Base-by-base conservation (phyloP, 2,888 invertebrate genomes). In the Fragum fragum region DNA sequence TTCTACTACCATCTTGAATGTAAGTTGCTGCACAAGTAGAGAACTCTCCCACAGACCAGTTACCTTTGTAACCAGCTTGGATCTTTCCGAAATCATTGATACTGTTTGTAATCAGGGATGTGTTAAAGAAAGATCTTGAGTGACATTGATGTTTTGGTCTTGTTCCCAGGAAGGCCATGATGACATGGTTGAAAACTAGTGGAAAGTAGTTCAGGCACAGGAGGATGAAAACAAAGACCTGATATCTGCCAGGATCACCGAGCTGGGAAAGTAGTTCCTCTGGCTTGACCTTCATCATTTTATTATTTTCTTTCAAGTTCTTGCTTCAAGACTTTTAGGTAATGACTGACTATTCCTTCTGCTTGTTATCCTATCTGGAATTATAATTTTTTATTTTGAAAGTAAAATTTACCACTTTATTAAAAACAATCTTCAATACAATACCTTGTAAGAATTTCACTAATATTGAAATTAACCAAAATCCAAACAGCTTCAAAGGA, bases 91-190 rank as follows among this genome's bases (percentile, higher is more conserved):
- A 57, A 23, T 79, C 53, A 29, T 69, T 32, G 7, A 71, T 68
- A 70, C 73, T 73, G 52, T 76, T 26, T 21, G 42, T 26, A 47
- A 55, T 47, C 66, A 53, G 47, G 47, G 71, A 74, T 16, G 14
- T 29, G 29, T 66, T 66, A 42, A 66, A 42, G 26, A 66, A 66
- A 21, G 66, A n/a, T 32, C 53, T 81, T 29, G 77, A 77, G 21
- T 85, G 78, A 79, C 92, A 92, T 47, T 77, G 70, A 61, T 90
- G 88, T 0, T 78, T 80, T 1, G 88, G 84, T 52, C 85, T 72
- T 36, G 88, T 59, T 29, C 91, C 92, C 76, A 88, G 90, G 73
- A 93, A 90, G 0, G 91, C 91, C 92, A 92, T 93, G 69, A 91
- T 90, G 6, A 93, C 87, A 83, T 92, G 91, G 78, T 92, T 92